A percentile compares a stretch with the other conserved stretches of the same genome.
Evolutionary conservation across 2,113 vertebrate genomes (phyloP).

Genomic region (Cepphus grylle): DNA sequence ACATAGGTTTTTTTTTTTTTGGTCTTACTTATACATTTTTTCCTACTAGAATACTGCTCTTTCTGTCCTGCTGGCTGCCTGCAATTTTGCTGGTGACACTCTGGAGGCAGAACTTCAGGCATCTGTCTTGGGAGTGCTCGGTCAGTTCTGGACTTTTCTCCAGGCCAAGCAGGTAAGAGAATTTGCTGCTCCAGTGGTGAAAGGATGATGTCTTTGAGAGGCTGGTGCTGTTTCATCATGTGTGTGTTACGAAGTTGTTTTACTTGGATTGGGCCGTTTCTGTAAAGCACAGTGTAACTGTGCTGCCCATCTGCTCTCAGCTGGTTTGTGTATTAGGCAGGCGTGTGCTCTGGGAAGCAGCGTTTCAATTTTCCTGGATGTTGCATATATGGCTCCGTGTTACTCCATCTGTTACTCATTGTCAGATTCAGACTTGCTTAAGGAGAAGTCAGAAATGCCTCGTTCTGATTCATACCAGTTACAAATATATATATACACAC

Average conservation of each 20-base stretch:
- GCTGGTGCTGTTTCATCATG: not conserved
- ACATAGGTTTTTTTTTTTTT: not conserved
- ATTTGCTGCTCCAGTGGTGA: not conserved
- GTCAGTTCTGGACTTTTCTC: conserved; percentile 81
- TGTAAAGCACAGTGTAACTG: not conserved
- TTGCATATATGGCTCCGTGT: not conserved
- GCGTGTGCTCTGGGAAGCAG: not conserved
- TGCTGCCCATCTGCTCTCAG: not conserved
- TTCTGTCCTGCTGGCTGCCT: conserved; percentile 72
- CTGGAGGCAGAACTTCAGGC: conserved; percentile 61
- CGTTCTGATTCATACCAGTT: not conserved
- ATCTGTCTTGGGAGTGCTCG: conserved; percentile 61
- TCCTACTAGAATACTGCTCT: conserved; percentile 79
- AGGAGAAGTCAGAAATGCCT: not conserved
- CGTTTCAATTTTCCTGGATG: not conserved
- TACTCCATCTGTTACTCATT: not conserved
- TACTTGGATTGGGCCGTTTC: not conserved
- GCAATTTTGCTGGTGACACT: conserved; percentile 65
- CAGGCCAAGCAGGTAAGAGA: conserved; percentile 80
- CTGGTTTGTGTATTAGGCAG: not conserved
- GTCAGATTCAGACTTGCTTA: not conserved
- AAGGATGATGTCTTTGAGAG: not conserved
- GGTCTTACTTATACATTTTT: not conserved
- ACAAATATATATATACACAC: not conserved
- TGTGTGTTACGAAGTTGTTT: not conserved